A percentile compares a stretch with the other conserved stretches of the same genome.
These are phyloP conservation scores for Tortricodes alternella DNA, from an alignment of 2,888 invertebrate genomes.

Conservation along the genomic window DNA sequence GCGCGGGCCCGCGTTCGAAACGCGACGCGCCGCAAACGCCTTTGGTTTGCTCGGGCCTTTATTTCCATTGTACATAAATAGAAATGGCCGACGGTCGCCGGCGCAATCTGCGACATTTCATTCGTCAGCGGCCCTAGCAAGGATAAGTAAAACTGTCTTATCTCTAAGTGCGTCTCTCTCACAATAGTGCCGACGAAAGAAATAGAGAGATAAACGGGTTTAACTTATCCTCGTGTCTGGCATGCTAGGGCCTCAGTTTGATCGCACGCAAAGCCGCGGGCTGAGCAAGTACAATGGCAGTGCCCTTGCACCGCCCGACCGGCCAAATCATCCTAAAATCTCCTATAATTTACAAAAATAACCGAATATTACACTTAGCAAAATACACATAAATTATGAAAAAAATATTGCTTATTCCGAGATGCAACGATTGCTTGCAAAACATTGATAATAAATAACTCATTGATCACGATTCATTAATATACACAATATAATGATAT, in stretches of 20 bases:
- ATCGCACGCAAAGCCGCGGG: too few species aligned
- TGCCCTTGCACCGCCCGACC: background rate
- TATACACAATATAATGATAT: background rate
- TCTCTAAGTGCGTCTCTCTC: too few species aligned
- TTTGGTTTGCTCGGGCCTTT: too few species aligned
- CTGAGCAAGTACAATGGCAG: too few species aligned
- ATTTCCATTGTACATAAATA: conserved; percentile 6
- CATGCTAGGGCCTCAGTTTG: too few species aligned
- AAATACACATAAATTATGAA: conserved; percentile 22
- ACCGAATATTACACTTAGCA: conserved; percentile 15
- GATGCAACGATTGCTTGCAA: conserved; percentile 23
- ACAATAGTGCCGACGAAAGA: too few species aligned
- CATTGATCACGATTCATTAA: background rate
- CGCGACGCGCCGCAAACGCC: too few species aligned
- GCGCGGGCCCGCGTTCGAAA: too few species aligned
- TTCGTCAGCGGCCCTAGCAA: too few species aligned
- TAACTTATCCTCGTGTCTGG: too few species aligned
- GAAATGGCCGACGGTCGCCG: background rate
- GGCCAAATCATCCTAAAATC: background rate
- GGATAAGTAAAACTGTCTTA: too few species aligned
- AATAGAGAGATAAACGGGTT: too few species aligned
- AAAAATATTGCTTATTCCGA: conserved; percentile 24
- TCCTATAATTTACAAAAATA: conserved; percentile 10
- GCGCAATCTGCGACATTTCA: background rate
- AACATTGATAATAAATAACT: conserved; percentile 8